phyloP scores from a whole-genome alignment of 2,113 vertebrate species.

The Chinchilla lanigera region DNA sequence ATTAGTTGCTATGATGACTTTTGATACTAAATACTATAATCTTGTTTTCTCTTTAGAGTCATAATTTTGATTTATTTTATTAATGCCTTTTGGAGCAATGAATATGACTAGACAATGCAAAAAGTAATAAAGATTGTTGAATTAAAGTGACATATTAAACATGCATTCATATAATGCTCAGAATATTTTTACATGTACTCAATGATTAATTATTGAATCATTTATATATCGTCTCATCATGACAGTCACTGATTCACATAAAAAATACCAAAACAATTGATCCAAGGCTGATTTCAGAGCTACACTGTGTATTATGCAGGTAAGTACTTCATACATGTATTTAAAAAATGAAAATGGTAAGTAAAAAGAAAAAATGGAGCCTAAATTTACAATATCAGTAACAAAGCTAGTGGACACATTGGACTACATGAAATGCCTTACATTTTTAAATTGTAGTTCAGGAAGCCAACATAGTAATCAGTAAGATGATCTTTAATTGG shows the following conservation, averaged over 20 bases:
- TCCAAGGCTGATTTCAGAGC: background rate
- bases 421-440: background rate
- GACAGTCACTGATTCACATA: background rate
- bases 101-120: background rate
- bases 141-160: background rate
- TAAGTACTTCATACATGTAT: background rate
- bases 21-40: background rate
- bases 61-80: conserved; percentile 10
- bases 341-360: background rate
- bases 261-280: background rate
- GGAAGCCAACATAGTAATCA: background rate
- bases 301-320: background rate
- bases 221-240: background rate
- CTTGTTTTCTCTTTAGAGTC: background rate
- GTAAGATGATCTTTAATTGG: background rate
- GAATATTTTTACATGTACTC: background rate
- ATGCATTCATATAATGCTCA: background rate
- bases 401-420: background rate
- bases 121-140: background rate
- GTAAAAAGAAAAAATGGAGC: background rate
- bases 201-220: background rate
- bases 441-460: background rate
- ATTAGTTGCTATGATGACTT: background rate
- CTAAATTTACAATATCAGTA: background rate
- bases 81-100: background rate